Conservation (phyloP, 2,113 vertebrate species). For the Passer montanus region DNA sequence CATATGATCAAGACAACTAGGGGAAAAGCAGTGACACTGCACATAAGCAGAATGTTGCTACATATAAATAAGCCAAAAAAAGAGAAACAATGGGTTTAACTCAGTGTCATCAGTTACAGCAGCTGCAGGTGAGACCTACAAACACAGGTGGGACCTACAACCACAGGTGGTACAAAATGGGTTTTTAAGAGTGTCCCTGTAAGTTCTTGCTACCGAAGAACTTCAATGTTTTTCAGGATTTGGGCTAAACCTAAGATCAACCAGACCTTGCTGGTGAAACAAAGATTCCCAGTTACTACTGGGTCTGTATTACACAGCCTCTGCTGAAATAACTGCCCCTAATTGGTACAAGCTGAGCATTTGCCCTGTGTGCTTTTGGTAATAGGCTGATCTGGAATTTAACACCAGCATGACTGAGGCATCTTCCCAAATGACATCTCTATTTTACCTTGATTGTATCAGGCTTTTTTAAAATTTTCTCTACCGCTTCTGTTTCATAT, state of each 20-base stretch:
- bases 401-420: background rate
- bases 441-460: background rate
- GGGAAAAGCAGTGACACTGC: background rate
- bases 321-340: background rate
- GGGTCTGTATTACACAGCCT: background rate
- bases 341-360: background rate
- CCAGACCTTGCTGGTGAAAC: background rate
- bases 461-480: background rate
- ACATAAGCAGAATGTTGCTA: background rate
- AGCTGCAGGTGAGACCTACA: background rate
- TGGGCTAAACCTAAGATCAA: background rate
- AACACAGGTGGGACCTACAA: background rate
- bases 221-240: background rate
- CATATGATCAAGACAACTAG: conserved; percentile 19
- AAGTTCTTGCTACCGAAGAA: background rate
- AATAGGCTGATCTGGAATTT: background rate
- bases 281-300: background rate
- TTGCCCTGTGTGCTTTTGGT: background rate
- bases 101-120: background rate
- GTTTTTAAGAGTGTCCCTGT: background rate
- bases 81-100: background rate
- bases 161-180: background rate
- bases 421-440: background rate
- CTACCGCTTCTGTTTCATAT: background rate
- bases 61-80: background rate